Evolutionary conservation across 2,113 vertebrate genomes (phyloP).

Genomic region (Fregata magnificens): DNA sequence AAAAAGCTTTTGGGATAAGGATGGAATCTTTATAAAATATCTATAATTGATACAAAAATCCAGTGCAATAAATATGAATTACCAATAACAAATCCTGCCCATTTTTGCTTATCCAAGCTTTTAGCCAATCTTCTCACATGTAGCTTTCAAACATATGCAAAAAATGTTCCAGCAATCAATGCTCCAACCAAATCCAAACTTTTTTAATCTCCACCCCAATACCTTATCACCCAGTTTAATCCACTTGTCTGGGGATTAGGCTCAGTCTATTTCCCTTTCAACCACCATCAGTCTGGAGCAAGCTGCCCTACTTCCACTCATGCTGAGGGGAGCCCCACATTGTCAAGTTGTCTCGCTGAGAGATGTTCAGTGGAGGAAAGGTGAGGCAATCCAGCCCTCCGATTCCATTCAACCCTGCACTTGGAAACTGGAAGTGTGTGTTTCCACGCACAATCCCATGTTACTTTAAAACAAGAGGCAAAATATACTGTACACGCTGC

Average conservation of each 20-base stretch:
- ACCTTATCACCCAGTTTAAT: background rate
- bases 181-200: background rate
- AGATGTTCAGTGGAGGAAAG: background rate
- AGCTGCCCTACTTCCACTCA: background rate
- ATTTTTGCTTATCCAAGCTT: background rate
- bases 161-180: background rate
- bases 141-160: background rate
- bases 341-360: background rate
- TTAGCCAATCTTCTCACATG: background rate
- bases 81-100: background rate
- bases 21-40: background rate
- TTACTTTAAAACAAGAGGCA: background rate
- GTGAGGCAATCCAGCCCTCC: background rate
- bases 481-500: background rate
- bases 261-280: background rate
- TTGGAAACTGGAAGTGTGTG: background rate
- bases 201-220: background rate
- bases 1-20: background rate
- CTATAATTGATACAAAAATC: background rate
- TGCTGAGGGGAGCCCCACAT: background rate
- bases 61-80: background rate
- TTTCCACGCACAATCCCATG: background rate
- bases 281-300: background rate
- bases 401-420: background rate
- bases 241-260: background rate